phyloP scores from a whole-genome alignment of 2,888 invertebrate genomes.

The Endomychus coccineus region DNA sequence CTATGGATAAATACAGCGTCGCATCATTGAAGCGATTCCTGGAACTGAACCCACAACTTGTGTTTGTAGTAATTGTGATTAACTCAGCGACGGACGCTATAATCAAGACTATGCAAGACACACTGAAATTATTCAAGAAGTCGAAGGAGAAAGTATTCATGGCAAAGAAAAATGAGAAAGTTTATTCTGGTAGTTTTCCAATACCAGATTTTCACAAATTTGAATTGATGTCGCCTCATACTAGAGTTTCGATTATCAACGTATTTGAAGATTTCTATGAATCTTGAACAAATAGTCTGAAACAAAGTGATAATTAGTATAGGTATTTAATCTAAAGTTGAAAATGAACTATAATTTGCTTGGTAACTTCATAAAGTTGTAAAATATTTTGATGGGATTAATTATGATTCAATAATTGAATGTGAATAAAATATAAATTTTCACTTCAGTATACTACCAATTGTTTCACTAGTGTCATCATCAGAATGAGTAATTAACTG shows the following conservation, averaged over 20 bases:
- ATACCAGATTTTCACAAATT: constrained; percentile 16
- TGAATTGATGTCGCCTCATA: constrained; percentile 19
- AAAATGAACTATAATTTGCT: no score
- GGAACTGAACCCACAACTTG: constrained; percentile 17
- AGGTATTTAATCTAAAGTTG: no score
- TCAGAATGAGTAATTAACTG: no score
- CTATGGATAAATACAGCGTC: constrained; percentile 8
- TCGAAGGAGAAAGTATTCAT: constrained; percentile 16
- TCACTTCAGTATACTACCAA: no score
- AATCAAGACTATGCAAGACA: constrained; percentile 13
- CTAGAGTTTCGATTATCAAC: constrained; percentile 17
- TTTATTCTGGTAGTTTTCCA: constrained; percentile 10
- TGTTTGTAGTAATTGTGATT: constrained; percentile 16
- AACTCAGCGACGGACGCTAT: constrained; percentile 7
- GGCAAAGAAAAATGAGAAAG: constrained; percentile 16
- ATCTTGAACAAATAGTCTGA: no score
- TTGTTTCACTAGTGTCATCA: no score
- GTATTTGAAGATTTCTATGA: constrained; percentile 10
- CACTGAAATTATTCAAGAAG: constrained; percentile 12
- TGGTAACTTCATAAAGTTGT: no score
- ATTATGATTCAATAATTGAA: no score
- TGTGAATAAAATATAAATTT: no score
- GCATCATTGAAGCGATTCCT: constrained; percentile 7
- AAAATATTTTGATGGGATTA: no score
- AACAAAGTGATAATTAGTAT: not conserved